These are phyloP conservation scores for Coregonus clupeaformis DNA, from an alignment of 2,113 vertebrate species.

Conservation along the genomic window DNA sequence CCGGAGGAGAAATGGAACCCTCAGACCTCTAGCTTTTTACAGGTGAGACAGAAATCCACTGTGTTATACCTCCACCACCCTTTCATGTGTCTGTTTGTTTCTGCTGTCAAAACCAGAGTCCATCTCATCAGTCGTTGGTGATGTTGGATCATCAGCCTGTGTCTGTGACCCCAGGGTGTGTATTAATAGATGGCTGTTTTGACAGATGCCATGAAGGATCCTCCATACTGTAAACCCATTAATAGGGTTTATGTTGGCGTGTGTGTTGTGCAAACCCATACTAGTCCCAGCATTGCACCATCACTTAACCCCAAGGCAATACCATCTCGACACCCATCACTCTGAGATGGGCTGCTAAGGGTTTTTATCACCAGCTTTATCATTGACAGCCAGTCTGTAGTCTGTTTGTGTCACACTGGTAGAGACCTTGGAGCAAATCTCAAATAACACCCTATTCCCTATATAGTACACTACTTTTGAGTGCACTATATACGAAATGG, in stretches of 20 bases:
- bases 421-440: too few relatives aligned
- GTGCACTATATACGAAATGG: too few relatives aligned
- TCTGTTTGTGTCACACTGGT: too few relatives aligned
- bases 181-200: conserved; percentile 34
- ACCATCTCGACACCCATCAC: too few relatives aligned
- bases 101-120: conserved; percentile 2
- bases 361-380: too few relatives aligned
- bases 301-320: too few relatives aligned
- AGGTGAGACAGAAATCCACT: conserved; percentile 75
- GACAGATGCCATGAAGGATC: conserved; percentile 25
- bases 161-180: conserved; percentile 10
- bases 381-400: too few relatives aligned
- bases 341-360: too few relatives aligned
- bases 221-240: conserved; percentile 9
- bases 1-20: conserved; percentile 99
- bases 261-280: too few relatives aligned
- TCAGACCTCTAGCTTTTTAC: conserved; percentile 98
- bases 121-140: conserved; percentile 15
- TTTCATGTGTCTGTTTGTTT: neutral
- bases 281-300: too few relatives aligned
- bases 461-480: too few relatives aligned
- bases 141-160: conserved; percentile 26
- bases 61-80: neutral
- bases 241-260: conserved; percentile 10
- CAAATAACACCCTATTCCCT: too few relatives aligned